Evolutionary conservation across 2,888 invertebrate species (phyloP), one percentile per base, ranked within the genome.

Genomic region (Flexamia atlantica): DNA sequence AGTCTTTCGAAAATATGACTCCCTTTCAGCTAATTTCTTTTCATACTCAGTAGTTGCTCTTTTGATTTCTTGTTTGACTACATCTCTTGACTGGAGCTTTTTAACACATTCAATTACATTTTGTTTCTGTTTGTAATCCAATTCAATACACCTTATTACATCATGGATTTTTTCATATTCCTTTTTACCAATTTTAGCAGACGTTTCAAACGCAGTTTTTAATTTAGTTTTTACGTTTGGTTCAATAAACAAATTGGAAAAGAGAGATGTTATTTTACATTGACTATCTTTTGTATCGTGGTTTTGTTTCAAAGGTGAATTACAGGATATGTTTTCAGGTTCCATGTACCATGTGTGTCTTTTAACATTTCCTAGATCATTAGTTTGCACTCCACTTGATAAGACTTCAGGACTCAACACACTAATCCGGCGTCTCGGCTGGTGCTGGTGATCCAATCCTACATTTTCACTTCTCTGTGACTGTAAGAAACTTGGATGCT

Each of bases 341-440:
- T 64, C 64, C 64, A 64, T 20, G n/a, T 64, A 64, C 64, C 64
- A 64, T 30, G 64, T 64, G 12, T 17, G 28, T 14, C 64, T 64
- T 30, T 64, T 64, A 14, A 23, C 2, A 64, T 14, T 64, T 64
- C 14, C 64, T 30, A 28, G 64, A 64, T 64, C 17, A 64, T 28
- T 30, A 28, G 64, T 3, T 28, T 64, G 64, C 28, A 28, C 28
- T 10, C 7, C 14, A 28, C 20, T 64, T 64, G 64, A 28, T 9
- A 57, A 23, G 12, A 23, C 57, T 57, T 57, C 57, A 57, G 57
- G 57, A 23, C 57, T 57, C 23, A 57, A 9, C 4, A 57, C 57
- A 23, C 57, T 57, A 12, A 57, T 57, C 3, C 57, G 57, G 23
- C 57, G 57, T 23, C 12, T 57, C 20, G 57, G 5, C 14, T 30